A percentile compares a stretch with the other conserved stretches of the same genome.
These are phyloP conservation scores for Xenopus borealis DNA, from an alignment of 2,113 vertebrate genomes.

Conservation along the genomic window DNA sequence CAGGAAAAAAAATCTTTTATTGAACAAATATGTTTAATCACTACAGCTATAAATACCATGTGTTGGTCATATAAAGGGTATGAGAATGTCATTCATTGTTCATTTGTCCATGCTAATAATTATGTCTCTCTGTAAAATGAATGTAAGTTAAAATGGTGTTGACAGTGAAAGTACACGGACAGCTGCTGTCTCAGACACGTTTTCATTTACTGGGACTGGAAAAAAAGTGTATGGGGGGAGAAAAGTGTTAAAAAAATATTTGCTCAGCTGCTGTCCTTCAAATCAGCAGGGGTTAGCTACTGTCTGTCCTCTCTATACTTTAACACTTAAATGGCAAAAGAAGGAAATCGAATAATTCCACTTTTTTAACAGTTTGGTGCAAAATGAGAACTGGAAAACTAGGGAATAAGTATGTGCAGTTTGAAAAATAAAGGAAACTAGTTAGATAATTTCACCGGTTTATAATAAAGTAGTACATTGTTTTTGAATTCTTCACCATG, in stretches of 20 bases:
- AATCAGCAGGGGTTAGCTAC: not conserved
- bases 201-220: conserved; percentile 28
- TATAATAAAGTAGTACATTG: not conserved
- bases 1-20: not conserved
- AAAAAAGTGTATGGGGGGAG: conserved; percentile 1
- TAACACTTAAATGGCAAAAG: conserved; percentile 2
- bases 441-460: too few relatives aligned
- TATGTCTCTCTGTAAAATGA: conserved; percentile 9
- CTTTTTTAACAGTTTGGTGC: too few relatives aligned
- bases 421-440: not conserved
- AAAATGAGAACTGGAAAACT: too few relatives aligned
- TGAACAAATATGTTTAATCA: not conserved
- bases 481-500: not conserved
- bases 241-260: conserved; percentile 11
- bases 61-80: conserved; percentile 1
- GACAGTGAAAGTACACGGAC: too few relatives aligned
- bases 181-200: conserved; percentile 28
- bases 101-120: not conserved
- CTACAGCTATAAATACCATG: not conserved
- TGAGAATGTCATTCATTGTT: not conserved
- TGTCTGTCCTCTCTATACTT: not conserved
- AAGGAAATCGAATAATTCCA: too few relatives aligned
- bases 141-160: conserved; percentile 32
- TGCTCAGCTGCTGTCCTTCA: conserved; percentile 18
- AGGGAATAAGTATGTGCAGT: too few relatives aligned